Evolutionary conservation across 2,797 vertebrate species (phyloP).

Genomic region (Peromyscus nudipes): DNA sequence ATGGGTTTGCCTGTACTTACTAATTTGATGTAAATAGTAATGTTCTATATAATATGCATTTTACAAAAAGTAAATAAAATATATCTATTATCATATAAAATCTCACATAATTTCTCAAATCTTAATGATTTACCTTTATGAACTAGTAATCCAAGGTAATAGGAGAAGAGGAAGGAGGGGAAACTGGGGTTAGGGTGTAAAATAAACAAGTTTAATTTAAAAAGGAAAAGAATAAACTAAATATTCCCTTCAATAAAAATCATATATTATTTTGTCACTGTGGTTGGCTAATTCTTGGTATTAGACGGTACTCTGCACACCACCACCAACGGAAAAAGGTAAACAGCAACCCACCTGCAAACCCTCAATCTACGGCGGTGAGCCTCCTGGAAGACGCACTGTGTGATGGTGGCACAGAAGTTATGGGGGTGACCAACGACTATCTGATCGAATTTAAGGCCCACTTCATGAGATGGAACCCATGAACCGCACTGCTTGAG

Average conservation of each 20-base stretch:
- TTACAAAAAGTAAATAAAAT: background rate
- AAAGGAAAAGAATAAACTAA: background rate
- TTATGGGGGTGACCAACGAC: background rate
- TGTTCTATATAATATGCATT: background rate
- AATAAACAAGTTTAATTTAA: no score
- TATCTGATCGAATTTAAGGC: background rate
- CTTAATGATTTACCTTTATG: background rate
- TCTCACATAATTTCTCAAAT: background rate
- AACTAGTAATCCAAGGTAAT: background rate
- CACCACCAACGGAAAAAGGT: background rate
- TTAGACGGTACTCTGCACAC: background rate
- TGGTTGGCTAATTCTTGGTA: background rate
- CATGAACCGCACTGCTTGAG: no score
- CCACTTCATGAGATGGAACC: background rate
- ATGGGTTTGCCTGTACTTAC: background rate
- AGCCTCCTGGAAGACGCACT: no score
- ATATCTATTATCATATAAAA: background rate
- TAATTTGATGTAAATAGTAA: background rate
- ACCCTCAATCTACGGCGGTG: background rate
- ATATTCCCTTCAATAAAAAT: background rate
- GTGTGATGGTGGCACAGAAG: background rate
- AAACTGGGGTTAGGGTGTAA: no score
- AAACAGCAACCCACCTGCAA: background rate
- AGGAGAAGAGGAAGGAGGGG: background rate
- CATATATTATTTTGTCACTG: background rate